Conservation (phyloP, 2,888 invertebrate genomes). For the Unio delphinus region DNA sequence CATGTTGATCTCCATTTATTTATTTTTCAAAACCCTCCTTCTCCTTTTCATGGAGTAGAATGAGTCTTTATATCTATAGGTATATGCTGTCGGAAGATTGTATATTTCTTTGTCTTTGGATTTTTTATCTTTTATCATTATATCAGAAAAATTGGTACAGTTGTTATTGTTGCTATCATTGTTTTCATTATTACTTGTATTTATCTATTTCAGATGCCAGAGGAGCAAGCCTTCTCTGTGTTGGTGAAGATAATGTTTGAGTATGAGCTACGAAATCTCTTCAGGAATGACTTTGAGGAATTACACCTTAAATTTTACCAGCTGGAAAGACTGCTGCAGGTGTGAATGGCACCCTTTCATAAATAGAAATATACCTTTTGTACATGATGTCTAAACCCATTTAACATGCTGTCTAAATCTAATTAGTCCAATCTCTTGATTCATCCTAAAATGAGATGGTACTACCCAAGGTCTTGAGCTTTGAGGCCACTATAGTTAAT, state of each 20-base stretch:
- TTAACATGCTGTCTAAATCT: too few relatives aligned
- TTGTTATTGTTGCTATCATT: too few relatives aligned
- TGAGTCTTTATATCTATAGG: too few relatives aligned
- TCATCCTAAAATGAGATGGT: not conserved
- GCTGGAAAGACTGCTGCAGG: slow-evolving; percentile 92
- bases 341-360: slow-evolving; percentile 64
- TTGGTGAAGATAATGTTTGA: slow-evolving; percentile 97
- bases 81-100: too few relatives aligned
- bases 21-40: not conserved
- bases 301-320: slow-evolving; percentile 96
- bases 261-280: slow-evolving; percentile 93
- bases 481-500: too few relatives aligned
- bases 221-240: slow-evolving; percentile 98
- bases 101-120: too few relatives aligned
- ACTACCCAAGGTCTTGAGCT: too few relatives aligned
- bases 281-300: slow-evolving; percentile 96
- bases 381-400: too few relatives aligned
- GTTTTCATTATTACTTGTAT: too few relatives aligned
- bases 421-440: not conserved
- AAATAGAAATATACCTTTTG: too few relatives aligned
- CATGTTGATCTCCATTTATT: not conserved
- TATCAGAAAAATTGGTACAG: too few relatives aligned
- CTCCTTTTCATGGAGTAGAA: not conserved
- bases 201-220: slow-evolving; percentile 88
- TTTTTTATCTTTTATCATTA: too few relatives aligned